A percentile compares a stretch with the other conserved stretches of the same genome.
Conservation (phyloP, 2,888 invertebrate genomes). For the Phasia obesa region DNA sequence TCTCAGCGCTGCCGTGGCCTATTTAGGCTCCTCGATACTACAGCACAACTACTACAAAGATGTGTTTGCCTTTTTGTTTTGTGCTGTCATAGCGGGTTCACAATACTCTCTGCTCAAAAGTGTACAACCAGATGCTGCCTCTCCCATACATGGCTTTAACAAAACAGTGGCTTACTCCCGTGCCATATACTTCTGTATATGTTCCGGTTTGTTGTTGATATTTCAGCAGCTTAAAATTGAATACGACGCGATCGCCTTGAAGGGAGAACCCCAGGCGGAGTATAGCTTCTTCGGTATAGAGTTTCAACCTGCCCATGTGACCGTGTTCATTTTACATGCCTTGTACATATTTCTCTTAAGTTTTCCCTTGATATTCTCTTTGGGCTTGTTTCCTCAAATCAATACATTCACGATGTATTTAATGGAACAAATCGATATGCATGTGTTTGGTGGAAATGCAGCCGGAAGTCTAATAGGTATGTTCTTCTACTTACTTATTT, state of each 20-base stretch:
- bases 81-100: slow-evolving; percentile 98
- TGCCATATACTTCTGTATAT: slow-evolving; percentile 95
- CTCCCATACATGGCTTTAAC: slow-evolving; percentile 99
- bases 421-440: slow-evolving; percentile 97
- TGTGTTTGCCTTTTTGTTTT: slow-evolving; percentile 95
- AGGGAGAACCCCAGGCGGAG: slow-evolving; percentile 27
- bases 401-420: slow-evolving; percentile 98
- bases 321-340: slow-evolving; percentile 88
- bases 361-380: slow-evolving; percentile 96
- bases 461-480: slow-evolving; percentile 90
- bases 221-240: slow-evolving; percentile 77
- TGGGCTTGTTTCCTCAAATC: slow-evolving; percentile 98
- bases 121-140: slow-evolving; percentile 99
- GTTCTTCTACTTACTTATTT: slow-evolving; percentile 1
- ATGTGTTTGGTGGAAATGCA: slow-evolving; percentile 94
- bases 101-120: slow-evolving; percentile 98
- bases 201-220: slow-evolving; percentile 85
- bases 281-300: slow-evolving; percentile 78
- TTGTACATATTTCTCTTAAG: slow-evolving; percentile 91
- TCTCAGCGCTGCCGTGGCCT: slow-evolving; percentile 92
- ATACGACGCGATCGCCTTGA: slow-evolving; percentile 74
- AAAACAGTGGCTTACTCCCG: slow-evolving; percentile 96
- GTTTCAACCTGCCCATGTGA: slow-evolving; percentile 85
- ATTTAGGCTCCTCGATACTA: slow-evolving; percentile 92
- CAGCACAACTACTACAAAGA: slow-evolving; percentile 94